Conservation (phyloP, 2,113 vertebrate species). For the Pseudorectes ferrugineus region DNA sequence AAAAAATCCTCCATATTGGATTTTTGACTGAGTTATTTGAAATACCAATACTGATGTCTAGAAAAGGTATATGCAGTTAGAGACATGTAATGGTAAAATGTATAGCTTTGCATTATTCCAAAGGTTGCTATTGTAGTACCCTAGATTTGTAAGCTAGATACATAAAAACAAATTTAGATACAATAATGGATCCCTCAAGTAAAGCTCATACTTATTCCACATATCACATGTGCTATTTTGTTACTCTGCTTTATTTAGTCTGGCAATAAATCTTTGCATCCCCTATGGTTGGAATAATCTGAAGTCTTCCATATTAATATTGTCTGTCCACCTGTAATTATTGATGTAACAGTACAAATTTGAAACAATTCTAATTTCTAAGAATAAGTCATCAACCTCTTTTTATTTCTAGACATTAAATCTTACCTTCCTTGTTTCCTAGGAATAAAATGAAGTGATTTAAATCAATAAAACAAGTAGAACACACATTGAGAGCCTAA, state of each 20-base stretch:
- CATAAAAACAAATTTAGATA: not conserved
- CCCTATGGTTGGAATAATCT: not conserved
- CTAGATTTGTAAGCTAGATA: fast-evolving
- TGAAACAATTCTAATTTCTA: not conserved
- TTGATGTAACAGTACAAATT: not conserved
- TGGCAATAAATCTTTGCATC: not conserved
- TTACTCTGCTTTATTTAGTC: not conserved
- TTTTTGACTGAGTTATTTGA: not conserved
- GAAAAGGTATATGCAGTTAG: not conserved
- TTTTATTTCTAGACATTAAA: not conserved
- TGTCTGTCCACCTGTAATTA: not conserved
- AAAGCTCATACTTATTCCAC: not conserved
- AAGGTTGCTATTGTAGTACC: not conserved
- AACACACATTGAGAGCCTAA: not conserved
- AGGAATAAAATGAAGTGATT: not conserved
- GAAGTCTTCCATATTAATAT: not conserved
- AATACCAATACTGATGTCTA: not conserved
- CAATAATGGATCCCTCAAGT: not conserved
- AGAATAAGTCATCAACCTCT: not conserved
- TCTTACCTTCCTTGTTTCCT: not conserved
- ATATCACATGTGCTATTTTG: not conserved
- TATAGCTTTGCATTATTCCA: not conserved
- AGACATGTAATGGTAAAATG: not conserved
- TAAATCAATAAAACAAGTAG: not conserved
- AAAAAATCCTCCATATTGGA: fast-evolving